These are phyloP conservation scores for Ridgeia piscesae DNA, from an alignment of 1,140 invertebrate species.

Conservation along the genomic window DNA sequence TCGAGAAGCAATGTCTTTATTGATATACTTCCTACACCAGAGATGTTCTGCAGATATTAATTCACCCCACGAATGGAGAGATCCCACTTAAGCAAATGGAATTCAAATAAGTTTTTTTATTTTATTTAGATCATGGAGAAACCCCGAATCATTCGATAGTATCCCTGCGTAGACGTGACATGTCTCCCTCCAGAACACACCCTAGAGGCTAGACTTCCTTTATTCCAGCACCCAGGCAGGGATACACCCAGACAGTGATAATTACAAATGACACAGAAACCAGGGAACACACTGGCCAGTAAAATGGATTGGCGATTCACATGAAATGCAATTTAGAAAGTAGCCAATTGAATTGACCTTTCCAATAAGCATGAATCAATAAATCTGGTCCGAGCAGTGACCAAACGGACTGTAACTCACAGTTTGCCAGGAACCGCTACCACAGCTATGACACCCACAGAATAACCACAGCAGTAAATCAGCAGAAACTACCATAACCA, in stretches of 20 bases:
- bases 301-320: background rate
- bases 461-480: background rate
- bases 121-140: background rate
- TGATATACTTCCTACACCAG: background rate
- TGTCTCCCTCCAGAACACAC: background rate
- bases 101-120: background rate
- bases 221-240: background rate
- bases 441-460: background rate
- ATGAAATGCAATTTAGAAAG: background rate
- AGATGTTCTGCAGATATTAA: background rate
- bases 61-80: background rate
- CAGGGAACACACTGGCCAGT: background rate
- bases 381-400: background rate
- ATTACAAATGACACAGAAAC: background rate
- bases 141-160: background rate
- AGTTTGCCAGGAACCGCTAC: background rate
- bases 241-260: background rate
- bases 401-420: background rate
- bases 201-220: background rate
- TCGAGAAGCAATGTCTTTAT: background rate
- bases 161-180: background rate
- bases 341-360: conserved; percentile 1
- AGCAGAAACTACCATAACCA: background rate
- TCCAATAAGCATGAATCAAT: background rate
- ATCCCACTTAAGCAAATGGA: background rate